phyloP scores from a whole-genome alignment of 2,888 invertebrate species.

The Parthenolecanium corni region DNA sequence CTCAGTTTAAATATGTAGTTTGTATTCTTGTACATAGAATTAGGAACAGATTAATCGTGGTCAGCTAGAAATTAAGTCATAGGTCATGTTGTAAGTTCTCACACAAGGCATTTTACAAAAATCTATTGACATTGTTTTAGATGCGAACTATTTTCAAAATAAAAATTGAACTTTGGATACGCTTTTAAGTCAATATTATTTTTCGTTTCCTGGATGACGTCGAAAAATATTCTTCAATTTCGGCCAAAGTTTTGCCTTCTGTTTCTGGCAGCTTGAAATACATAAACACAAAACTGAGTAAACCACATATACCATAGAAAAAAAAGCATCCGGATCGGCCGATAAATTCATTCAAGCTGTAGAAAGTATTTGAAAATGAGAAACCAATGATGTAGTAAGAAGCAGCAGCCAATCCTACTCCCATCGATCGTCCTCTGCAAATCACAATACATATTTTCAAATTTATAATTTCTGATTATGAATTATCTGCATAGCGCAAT shows the following conservation, averaged over 20 bases:
- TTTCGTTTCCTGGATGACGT: neutral
- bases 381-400: constrained; percentile 45
- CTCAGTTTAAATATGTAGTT: too few species aligned
- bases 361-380: constrained; percentile 44
- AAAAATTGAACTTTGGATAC: too few species aligned
- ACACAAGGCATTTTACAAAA: too few species aligned
- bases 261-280: constrained; percentile 68
- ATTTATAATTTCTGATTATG: too few species aligned
- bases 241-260: constrained; percentile 56
- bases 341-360: constrained; percentile 32
- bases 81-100: too few species aligned
- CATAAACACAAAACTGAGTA: constrained; percentile 50
- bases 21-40: too few species aligned
- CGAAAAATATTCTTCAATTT: constrained; percentile 31
- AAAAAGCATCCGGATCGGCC: constrained; percentile 35
- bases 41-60: too few species aligned
- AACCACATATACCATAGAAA: constrained; percentile 38
- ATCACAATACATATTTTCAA: neutral
- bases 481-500: too few species aligned
- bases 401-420: constrained; percentile 46
- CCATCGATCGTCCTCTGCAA: constrained; percentile 44
- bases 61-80: too few species aligned
- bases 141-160: too few species aligned
- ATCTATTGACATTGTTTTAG: too few species aligned
- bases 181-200: too few species aligned